Evolutionary conservation across 2,113 vertebrate genomes (phyloP).

Genomic region (Tachuris rubrigastra): DNA sequence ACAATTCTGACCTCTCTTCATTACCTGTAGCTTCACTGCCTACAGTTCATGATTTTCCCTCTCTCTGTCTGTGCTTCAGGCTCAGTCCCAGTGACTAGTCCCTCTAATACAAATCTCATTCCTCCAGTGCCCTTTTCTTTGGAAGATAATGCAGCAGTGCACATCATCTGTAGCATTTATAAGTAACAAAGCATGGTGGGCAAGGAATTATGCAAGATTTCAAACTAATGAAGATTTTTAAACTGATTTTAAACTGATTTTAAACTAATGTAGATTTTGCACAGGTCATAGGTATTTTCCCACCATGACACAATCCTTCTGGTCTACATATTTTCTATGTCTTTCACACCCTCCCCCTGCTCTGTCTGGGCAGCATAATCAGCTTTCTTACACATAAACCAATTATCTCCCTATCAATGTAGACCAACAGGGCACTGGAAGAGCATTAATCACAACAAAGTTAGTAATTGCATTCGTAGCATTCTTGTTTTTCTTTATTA

Average conservation of each 20-base stretch:
- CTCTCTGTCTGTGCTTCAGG: not conserved
- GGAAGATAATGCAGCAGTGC: not conserved
- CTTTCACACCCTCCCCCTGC: not conserved
- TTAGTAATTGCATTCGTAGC: not conserved
- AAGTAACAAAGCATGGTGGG: not conserved
- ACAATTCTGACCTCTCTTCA: not conserved
- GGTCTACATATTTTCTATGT: not conserved
- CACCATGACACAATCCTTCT: not conserved
- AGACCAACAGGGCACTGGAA: not conserved
- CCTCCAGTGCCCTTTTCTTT: not conserved
- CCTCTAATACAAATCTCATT: not conserved
- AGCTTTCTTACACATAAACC: not conserved
- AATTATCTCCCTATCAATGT: not conserved
- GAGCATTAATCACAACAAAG: not conserved
- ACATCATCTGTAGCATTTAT: not conserved
- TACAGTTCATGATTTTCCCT: not conserved
- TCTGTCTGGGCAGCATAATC: not conserved
- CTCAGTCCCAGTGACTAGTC: not conserved
- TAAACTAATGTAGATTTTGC: not conserved
- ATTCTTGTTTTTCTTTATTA: not conserved
- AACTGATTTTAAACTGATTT: not conserved
- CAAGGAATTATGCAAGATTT: not conserved
- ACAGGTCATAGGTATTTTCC: not conserved
- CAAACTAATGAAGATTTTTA: not conserved
- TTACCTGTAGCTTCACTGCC: not conserved